Base-by-base conservation (phyloP, 2,113 vertebrate genomes). In the Platichthys flesus region DNA sequence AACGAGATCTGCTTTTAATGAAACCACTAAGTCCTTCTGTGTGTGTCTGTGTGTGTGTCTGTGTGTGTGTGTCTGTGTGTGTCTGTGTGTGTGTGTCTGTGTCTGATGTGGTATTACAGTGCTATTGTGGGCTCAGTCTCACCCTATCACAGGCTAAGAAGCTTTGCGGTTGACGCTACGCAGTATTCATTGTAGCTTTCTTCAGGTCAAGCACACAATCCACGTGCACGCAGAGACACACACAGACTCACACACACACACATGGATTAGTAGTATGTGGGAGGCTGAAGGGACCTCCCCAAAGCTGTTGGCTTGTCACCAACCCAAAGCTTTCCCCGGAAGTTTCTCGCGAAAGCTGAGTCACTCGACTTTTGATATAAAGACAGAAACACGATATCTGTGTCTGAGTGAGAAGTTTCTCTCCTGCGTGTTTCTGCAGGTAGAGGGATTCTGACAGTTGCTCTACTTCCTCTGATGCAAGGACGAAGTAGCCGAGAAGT, bases 51-150 rank as follows among this genome's bases (percentile, higher is more conserved):
- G 45, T 68, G 59, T 49, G 45, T 70, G 57, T 69, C 18, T 55
- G 75, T 64, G 78, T 79, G 76, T 79, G 76, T 87, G 7, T 81
- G 66, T 56, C 21, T 64, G 51, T 73, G 61, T 71, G 78, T 40
- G 55, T 82, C 51, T 81, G 75, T 70, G 78, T 61, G 80, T 81
- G 79, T 77, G 81, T 87, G 4, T 82, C 10, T 79, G 74, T 82
- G 90, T 91, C 82, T 90, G 88, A 88, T 91, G 90, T 90, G 89
- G 91, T 88, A 90, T 91, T 90, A 90, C 64, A 9, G 86, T 83
- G 87, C 88, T 91, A 93, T 92, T 92, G 88, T 92, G 76, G 89
- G 90, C 90, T 82, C 84, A 80, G 81, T 90, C 89, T 90, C 86
- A 64, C 82, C 83, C 82, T 84, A 91, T 84, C 87, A 74, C 77